A percentile compares a stretch with the other conserved stretches of the same genome.
Conservation (phyloP, 1,140 invertebrate genomes). For the Drosophila asahinai region DNA sequence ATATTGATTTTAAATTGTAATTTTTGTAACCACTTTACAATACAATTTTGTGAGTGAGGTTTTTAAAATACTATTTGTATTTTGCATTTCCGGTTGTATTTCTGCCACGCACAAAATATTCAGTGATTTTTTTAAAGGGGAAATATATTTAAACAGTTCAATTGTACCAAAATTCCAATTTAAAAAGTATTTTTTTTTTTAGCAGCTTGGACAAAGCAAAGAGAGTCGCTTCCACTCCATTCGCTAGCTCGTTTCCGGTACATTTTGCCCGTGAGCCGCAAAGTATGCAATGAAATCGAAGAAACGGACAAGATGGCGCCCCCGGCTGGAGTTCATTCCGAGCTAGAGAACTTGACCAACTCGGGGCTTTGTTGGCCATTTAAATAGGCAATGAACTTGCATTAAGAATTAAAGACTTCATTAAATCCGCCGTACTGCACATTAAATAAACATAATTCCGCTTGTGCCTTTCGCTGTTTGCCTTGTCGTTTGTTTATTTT, state of each 20-base stretch:
- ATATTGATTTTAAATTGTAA: no score
- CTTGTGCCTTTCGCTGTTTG: constrained; percentile 38
- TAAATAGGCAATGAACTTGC: constrained; percentile 36
- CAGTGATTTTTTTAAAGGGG: neutral
- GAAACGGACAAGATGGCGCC: constrained; percentile 7
- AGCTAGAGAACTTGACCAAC: constrained; percentile 2
- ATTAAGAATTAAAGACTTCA: constrained; percentile 69
- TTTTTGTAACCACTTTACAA: no score
- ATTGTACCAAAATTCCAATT: neutral
- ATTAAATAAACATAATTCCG: constrained; percentile 74
- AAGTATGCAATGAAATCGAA: constrained; percentile 14
- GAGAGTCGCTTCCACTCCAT: neutral
- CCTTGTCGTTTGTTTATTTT: constrained; percentile 39
- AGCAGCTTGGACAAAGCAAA: neutral
- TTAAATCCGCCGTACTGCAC: constrained; percentile 53
- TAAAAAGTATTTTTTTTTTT: neutral
- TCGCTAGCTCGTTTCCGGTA: constrained; percentile 16
- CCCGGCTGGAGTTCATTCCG: neutral
- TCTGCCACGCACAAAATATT: no score
- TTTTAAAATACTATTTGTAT: no score
- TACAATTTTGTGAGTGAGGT: no score
- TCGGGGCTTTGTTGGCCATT: constrained; percentile 10
- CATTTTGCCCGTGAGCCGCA: constrained; percentile 4
- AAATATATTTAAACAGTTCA: neutral
- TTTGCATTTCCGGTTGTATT: no score